phyloP scores from a whole-genome alignment of 2,888 invertebrate species.

The Drosophila infuscata region DNA sequence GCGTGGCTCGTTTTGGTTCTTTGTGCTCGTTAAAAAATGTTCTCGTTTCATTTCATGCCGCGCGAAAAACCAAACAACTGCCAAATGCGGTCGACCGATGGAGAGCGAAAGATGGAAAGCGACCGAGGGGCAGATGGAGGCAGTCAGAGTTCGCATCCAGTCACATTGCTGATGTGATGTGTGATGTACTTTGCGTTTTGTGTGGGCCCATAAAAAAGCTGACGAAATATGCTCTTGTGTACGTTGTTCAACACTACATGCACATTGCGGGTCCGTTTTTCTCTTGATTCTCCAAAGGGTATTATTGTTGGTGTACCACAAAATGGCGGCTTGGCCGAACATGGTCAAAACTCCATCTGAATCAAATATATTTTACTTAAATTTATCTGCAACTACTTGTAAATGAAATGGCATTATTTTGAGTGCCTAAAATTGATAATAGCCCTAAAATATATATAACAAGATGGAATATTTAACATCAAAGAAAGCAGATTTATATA shows the following conservation, averaged over 20 bases:
- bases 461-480: background rate
- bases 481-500: too few relatives aligned
- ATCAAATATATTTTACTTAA: background rate
- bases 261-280: conserved; percentile 34
- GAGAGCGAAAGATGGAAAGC: conserved; percentile 3
- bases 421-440: background rate
- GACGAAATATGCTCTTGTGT: conserved; percentile 60
- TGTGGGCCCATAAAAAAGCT: conserved; percentile 54
- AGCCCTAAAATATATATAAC: too few relatives aligned
- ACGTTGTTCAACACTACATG: conserved; percentile 49
- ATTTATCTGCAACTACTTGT: background rate
- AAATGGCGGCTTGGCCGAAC: conserved; percentile 16
- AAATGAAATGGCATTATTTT: background rate
- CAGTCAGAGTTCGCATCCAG: conserved; percentile 42
- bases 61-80: conserved; percentile 62
- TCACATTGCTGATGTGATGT: conserved; percentile 56
- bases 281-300: conserved; percentile 33
- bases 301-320: conserved; percentile 15
- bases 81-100: conserved; percentile 65
- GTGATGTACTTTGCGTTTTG: conserved; percentile 29
- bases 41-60: conserved; percentile 75
- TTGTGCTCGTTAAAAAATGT: conserved; percentile 78
- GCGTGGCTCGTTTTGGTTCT: conserved; percentile 53
- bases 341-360: background rate
- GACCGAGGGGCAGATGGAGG: background rate